Evolutionary conservation across 2,113 vertebrate species (phyloP), one percentile per base, ranked within the genome.

Genomic region (Myotis lucifugus): DNA sequence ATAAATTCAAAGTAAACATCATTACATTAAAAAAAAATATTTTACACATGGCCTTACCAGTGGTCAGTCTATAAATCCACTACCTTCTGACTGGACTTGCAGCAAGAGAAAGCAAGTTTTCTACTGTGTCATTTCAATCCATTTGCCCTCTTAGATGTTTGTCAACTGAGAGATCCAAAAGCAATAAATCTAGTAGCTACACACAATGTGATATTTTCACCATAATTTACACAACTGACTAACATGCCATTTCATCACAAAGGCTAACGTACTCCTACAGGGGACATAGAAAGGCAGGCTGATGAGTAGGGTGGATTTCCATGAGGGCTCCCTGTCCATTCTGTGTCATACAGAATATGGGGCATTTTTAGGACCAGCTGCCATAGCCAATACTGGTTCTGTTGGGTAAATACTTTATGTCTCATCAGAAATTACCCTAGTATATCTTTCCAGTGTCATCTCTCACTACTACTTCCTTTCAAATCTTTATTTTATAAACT

Each of bases 401-500:
- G 1, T 69, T 72, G 29, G 21, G 37, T 74, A 50, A 73, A 13
- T 84, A 59, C 25, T 40, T 64, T 61, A 59, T 48, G 87, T 93
- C n/a, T 34, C 66, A 64, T 66, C 56, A 76, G 27, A 90, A 95
- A 89, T 74, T 18, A 46, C 46, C 67, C 54, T 13, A 52, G 11
- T 70, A 29, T 64, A n/a, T n/a, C 67, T 82, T 88, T 54, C 77
- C 89, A 84, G 54, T 66, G 23, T 48, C 25, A 76, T 27, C 46
- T 66, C 18, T 42, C 64, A 90, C 64, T 85, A 78, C 15, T 52
- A 37, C 9, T 64, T 37, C 29, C 59, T 87, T 91, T 69, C 46
- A 96, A 73, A 77, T 72, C 84, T 81, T 84, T 90, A 59, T 29
- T 85, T 59, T 85, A 54, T 34, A 87, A 86, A 78, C 42, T 74